phyloP scores from a whole-genome alignment of 2,888 invertebrate genomes.

The Epirrhoe alternata region DNA sequence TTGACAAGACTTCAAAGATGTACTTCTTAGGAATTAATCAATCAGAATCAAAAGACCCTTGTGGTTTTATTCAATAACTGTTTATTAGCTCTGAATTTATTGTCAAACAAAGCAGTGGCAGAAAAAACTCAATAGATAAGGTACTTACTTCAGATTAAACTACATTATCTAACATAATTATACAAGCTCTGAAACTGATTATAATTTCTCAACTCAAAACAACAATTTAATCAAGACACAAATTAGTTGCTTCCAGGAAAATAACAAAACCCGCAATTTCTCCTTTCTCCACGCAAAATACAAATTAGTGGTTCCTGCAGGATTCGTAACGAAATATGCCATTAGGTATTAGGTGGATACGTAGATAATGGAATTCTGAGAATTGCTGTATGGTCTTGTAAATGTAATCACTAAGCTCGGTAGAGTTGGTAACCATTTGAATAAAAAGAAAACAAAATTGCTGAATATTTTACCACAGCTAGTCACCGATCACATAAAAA shows the following conservation, averaged over 20 bases:
- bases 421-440: constrained; percentile 1
- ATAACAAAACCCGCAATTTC: constrained; percentile 19
- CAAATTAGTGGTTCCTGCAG: constrained; percentile 23
- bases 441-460: background rate
- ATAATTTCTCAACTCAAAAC: constrained; percentile 23
- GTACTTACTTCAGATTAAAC: background rate
- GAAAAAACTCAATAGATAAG: no score
- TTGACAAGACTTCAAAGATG: no score
- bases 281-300: constrained; percentile 21
- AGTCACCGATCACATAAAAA: no score
- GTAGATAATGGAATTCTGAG: background rate
- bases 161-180: constrained; percentile 9
- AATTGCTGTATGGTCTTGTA: background rate
- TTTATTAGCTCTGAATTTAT: no score
- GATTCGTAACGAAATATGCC: constrained; percentile 17
- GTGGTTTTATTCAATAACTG: no score
- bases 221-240: constrained; percentile 30
- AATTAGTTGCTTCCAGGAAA: constrained; percentile 26
- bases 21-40: no score
- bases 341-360: constrained; percentile 6
- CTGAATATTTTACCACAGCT: background rate
- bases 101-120: no score
- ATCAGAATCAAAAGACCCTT: no score
- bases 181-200: constrained; percentile 15
- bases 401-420: background rate